A percentile compares a stretch with the other conserved stretches of the same genome.
phyloP scores from a whole-genome alignment of 1,140 invertebrate species.

The Lepidurus apus region DNA sequence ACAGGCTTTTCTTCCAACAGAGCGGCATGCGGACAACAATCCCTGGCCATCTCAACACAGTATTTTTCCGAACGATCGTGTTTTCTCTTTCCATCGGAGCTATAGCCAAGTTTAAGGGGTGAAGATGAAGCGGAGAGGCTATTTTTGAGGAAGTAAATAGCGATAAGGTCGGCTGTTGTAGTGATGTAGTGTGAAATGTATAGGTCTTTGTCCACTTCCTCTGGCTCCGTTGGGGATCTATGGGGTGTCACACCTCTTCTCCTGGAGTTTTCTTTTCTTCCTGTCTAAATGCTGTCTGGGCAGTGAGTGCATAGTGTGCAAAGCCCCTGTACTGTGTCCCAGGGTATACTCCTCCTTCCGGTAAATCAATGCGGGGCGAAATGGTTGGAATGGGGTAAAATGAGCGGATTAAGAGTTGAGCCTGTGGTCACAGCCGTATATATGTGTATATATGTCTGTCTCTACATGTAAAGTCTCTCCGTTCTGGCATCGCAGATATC shows the following conservation, averaged over 20 bases:
- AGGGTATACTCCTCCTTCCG: background rate
- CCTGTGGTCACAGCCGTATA: background rate
- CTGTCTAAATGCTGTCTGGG: background rate
- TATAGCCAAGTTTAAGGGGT: background rate
- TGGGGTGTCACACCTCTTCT: conserved; percentile 11
- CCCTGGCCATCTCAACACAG: background rate
- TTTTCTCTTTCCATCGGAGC: background rate
- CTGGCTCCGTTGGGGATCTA: background rate
- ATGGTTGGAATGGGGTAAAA: conserved; percentile 6
- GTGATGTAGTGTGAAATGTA: conserved; percentile 10
- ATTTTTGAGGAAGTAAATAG: conserved; percentile 2
- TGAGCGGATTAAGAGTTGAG: background rate
- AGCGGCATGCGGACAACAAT: background rate
- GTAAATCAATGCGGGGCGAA: background rate
- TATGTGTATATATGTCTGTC: background rate
- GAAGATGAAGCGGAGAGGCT: background rate
- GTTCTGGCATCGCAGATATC: background rate
- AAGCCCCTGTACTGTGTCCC: background rate
- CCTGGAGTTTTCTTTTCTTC: background rate
- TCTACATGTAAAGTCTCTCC: background rate
- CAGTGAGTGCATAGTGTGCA: conserved; percentile 1
- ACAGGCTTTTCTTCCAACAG: background rate
- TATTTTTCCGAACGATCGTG: background rate
- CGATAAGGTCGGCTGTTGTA: background rate
- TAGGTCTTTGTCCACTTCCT: conserved; percentile 3